phyloP scores from a whole-genome alignment of 1,140 invertebrate genomes.

The Lasaia peninsularis region DNA sequence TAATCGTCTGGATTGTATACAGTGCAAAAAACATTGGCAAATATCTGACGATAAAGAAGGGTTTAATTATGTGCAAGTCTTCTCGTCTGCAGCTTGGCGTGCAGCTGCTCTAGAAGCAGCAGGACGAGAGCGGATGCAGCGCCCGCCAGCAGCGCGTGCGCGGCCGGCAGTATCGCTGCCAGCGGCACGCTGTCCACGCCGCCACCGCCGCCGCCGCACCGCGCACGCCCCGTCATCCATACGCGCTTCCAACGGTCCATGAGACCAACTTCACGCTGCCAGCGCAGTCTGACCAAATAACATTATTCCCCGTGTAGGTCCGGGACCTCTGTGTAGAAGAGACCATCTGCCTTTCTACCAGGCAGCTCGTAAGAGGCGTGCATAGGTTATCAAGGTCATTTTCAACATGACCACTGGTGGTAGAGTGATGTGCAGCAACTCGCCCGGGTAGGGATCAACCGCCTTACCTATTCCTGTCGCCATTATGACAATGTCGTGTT shows the following conservation, averaged over 20 bases:
- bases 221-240: slow-evolving; percentile 62
- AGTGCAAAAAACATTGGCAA: too few relatives aligned
- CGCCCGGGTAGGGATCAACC: too few relatives aligned
- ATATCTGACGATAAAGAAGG: not conserved
- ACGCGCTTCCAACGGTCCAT: slow-evolving; percentile 42
- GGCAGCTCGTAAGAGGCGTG: too few relatives aligned
- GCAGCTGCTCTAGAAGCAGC: slow-evolving; percentile 17
- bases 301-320: not conserved
- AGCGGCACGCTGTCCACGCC: slow-evolving; percentile 60
- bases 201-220: slow-evolving; percentile 66
- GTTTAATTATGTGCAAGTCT: not conserved
- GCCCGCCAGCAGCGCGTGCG: slow-evolving; percentile 27
- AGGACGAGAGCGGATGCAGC: slow-evolving; percentile 10
- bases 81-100: not conserved
- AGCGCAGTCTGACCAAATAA: slow-evolving; percentile 42
- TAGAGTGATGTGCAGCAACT: too few relatives aligned
- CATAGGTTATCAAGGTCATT: too few relatives aligned
- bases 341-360: too few relatives aligned
- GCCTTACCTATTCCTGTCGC: too few relatives aligned
- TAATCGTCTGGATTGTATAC: too few relatives aligned
- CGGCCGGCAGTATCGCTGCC: slow-evolving; percentile 33
- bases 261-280: slow-evolving; percentile 59
- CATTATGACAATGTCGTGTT: too few relatives aligned
- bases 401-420: too few relatives aligned
- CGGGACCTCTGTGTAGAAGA: too few relatives aligned